Base-by-base conservation (phyloP, 2,113 vertebrate genomes). In the Chauna torquata region DNA sequence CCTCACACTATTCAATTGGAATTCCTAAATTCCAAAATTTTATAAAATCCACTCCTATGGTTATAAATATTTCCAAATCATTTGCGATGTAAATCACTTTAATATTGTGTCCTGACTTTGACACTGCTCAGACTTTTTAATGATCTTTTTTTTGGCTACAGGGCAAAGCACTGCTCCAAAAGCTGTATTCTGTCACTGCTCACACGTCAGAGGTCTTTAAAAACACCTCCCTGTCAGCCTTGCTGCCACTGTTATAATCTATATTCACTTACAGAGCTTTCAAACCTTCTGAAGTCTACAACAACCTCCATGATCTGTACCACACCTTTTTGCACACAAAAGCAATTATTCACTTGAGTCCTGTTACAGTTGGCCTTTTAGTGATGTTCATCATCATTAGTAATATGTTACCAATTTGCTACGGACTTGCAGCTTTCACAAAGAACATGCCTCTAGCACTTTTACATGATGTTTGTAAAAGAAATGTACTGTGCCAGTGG, bases 71-170 rank as follows among this genome's bases (percentile, higher is more conserved):
- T 95, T 81, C 69, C 40, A 82, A 89, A 23, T 16, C 83, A 90
- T n/a, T 82, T 94, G 71, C 20, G 96, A 82, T 90, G 81, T 52
- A 95, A 86, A 95, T 81, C 16, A 81, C 23, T 72, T 94, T 86
- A 92, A 82, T 61, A 70, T 74, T 77, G 66, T 90, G 75, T 76
- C 36, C 71, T 90, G 32, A 27, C 45, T 91, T 61, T 88, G 30
- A 92, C 30, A 82, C 65, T 70, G 24, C 24, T 40, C 34, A 62
- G 44, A 76, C 23, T 87, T 90, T 83, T 72, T n/a, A 52, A 81
- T 70, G 4, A 14, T 10, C 34, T 61, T 54, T 27, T 50, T 80
- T 83, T 75, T 54, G 13, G 57, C 38, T 82, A 52, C 38, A 52
- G 42, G 32, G 34, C 62, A 93, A 66, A 79, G 19, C 57, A 23